Evolutionary conservation across 1,140 invertebrate species (phyloP).

Genomic region (Trachelipus rathkii): DNA sequence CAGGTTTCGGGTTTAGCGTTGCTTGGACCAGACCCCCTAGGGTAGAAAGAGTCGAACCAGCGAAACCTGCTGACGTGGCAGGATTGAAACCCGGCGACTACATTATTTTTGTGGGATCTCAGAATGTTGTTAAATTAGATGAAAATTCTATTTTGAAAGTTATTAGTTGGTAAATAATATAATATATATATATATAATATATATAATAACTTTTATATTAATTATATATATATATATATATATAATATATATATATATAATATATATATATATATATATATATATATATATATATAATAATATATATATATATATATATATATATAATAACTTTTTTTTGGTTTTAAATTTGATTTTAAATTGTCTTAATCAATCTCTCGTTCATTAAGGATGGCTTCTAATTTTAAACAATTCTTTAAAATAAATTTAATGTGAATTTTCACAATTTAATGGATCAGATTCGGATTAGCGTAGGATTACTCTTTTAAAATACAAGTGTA

Average conservation of each 20-base stretch:
- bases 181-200: no score
- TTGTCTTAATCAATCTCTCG: no score
- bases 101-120: conserved; percentile 77
- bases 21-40: conserved; percentile 84
- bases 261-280: conserved; percentile 26
- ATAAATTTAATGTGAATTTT: no score
- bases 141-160: conserved; percentile 73
- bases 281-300: conserved; percentile 16
- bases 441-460: no score
- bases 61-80: conserved; percentile 71
- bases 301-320: conserved; percentile 4
- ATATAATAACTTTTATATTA: no score
- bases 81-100: conserved; percentile 76
- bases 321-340: background rate
- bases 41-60: conserved; percentile 76
- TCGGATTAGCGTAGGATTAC: no score
- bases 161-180: conserved; percentile 59
- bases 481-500: no score
- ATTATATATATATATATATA: no score
- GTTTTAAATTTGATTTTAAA: background rate
- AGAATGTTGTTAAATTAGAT: conserved; percentile 74
- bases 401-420: no score
- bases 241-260: conserved; percentile 23
- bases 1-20: conserved; percentile 78
- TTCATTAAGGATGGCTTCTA: no score